Conservation (phyloP, 2,113 vertebrate genomes). For the Aplodontia rufa region DNA sequence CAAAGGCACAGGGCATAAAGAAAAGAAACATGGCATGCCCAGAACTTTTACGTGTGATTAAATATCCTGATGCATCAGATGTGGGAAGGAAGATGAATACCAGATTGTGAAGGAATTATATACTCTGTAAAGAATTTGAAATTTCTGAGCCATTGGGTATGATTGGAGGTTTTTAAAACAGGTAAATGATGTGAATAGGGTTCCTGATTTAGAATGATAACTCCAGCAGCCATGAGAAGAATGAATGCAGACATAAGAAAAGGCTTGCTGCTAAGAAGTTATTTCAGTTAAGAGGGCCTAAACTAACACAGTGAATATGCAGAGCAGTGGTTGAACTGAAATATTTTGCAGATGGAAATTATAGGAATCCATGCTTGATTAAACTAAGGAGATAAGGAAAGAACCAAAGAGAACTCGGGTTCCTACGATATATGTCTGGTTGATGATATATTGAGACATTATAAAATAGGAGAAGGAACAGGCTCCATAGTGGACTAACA, state of each 20-base stretch:
- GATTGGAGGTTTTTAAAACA: background rate
- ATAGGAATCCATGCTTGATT: background rate
- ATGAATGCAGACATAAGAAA: background rate
- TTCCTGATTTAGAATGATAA: background rate
- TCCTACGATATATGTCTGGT: background rate
- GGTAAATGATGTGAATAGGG: background rate
- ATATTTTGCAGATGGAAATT: conserved; percentile 15
- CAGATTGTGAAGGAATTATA: background rate
- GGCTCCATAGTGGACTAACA: background rate
- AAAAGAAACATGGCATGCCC: background rate
- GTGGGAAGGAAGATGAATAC: background rate
- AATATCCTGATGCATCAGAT: background rate
- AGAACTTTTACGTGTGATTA: background rate
- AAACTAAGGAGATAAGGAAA: conserved; percentile 5
- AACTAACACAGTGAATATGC: background rate
- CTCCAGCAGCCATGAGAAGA: background rate
- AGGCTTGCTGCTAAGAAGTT: background rate
- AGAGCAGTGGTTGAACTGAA: conserved; percentile 1
- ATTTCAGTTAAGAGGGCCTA: background rate
- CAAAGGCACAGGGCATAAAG: background rate
- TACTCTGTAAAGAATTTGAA: background rate
- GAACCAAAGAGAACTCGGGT: background rate
- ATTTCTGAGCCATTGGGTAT: background rate
- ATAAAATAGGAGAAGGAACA: background rate
- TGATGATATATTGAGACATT: background rate